phyloP scores from a whole-genome alignment of 2,113 vertebrate species.

The rat (Rattus norvegicus) region DNA sequence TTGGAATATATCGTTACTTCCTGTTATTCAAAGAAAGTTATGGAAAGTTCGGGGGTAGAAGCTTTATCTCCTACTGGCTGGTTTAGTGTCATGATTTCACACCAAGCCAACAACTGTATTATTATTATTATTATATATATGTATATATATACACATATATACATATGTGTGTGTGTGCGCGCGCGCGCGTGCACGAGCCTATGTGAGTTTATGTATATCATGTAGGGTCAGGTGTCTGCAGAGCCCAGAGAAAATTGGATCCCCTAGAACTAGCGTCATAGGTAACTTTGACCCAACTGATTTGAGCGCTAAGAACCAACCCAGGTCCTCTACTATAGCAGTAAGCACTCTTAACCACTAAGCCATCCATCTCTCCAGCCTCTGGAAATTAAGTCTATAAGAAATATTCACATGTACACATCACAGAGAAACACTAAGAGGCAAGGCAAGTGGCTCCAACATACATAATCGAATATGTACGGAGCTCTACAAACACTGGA shows the following conservation, averaged over 20 bases:
- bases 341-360: not conserved
- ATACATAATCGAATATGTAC: not conserved
- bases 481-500: not conserved
- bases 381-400: not conserved
- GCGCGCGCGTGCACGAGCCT: too few relatives aligned
- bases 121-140: not conserved
- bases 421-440: not conserved
- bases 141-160: not conserved
- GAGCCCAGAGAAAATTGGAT: not conserved
- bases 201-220: not conserved
- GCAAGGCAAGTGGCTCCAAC: not conserved
- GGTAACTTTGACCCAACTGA: not conserved
- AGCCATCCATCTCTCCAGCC: not conserved
- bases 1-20: not conserved
- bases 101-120: not conserved
- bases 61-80: not conserved
- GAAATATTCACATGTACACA: not conserved
- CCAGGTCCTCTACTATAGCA: not conserved
- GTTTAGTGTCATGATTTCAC: not conserved
- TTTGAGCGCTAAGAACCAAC: not conserved
- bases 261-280: not conserved
- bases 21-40: not conserved
- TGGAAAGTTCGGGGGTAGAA: not conserved
- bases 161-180: not conserved
- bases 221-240: not conserved